phyloP scores from a whole-genome alignment of 2,113 vertebrate species.

The Psephotus haematonotus region DNA sequence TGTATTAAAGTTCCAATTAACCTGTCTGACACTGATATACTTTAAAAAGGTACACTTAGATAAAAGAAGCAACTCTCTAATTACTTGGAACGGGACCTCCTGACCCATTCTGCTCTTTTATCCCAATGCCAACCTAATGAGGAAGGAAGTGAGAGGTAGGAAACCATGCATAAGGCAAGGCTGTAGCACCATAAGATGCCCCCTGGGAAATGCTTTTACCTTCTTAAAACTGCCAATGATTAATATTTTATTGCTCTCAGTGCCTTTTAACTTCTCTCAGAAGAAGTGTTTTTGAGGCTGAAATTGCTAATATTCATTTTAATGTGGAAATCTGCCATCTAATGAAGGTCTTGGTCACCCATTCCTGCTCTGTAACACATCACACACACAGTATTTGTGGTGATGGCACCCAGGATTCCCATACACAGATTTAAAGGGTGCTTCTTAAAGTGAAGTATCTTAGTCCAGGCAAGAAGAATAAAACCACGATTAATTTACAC shows the following conservation, averaged over 20 bases:
- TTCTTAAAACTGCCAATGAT: constrained; percentile 53
- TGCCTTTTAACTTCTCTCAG: constrained; percentile 52
- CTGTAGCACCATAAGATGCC: constrained; percentile 46
- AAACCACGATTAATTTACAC: background rate
- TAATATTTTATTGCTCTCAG: constrained; percentile 53
- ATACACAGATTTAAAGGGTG: background rate
- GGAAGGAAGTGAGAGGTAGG: constrained; percentile 73
- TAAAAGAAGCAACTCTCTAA: constrained; percentile 86
- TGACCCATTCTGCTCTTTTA: constrained; percentile 83
- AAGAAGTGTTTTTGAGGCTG: constrained; percentile 33
- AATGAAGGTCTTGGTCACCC: background rate
- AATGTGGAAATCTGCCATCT: background rate
- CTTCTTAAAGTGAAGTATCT: background rate
- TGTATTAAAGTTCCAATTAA: constrained; percentile 89
- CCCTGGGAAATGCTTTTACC: constrained; percentile 39
- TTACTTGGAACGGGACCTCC: constrained; percentile 83
- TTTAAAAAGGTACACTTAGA: constrained; percentile 84
- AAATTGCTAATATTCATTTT: constrained; percentile 35
- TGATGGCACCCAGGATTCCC: background rate
- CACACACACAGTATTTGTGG: background rate
- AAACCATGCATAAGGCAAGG: constrained; percentile 56
- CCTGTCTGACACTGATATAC: constrained; percentile 86
- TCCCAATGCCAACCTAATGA: constrained; percentile 77
- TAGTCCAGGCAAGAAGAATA: background rate
- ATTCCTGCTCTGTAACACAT: background rate